These are phyloP conservation scores for Apodemus sylvaticus DNA, from an alignment of 2,113 vertebrate species.

Conservation along the genomic window DNA sequence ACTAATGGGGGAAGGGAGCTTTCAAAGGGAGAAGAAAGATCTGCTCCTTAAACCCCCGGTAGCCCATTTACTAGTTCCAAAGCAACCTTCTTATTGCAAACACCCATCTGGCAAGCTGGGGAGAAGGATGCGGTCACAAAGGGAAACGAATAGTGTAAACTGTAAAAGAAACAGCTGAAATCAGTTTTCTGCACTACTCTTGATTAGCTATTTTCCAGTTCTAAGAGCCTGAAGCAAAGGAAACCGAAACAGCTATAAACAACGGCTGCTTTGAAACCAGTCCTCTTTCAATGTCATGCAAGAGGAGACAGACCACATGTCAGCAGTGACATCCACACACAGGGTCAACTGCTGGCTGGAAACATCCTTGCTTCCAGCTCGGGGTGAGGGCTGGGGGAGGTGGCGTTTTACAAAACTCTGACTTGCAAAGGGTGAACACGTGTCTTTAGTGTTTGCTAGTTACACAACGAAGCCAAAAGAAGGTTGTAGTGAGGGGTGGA, in stretches of 20 bases:
- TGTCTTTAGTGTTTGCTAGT: slow-evolving; percentile 57
- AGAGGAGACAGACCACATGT: slow-evolving; percentile 78
- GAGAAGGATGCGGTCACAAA: slow-evolving; percentile 64
- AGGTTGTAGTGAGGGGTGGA: not conserved
- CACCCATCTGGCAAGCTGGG: slow-evolving; percentile 61
- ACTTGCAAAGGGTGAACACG: not conserved
- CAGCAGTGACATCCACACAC: slow-evolving; percentile 63
- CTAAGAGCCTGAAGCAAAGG: slow-evolving; percentile 84
- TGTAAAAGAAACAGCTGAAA: slow-evolving; percentile 85
- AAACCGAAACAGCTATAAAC: slow-evolving; percentile 85
- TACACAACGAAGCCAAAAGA: slow-evolving; percentile 52
- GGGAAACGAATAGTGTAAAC: slow-evolving; percentile 77
- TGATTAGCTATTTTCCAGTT: slow-evolving; percentile 85
- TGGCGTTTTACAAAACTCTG: not conserved
- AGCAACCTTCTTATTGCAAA: slow-evolving; percentile 59
- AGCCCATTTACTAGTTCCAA: slow-evolving; percentile 71
- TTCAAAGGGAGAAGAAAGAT: slow-evolving; percentile 46
- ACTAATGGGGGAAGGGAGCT: not conserved
- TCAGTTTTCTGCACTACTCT: slow-evolving; percentile 84
- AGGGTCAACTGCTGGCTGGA: slow-evolving; percentile 75
- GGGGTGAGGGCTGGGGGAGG: too few species aligned
- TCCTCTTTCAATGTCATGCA: slow-evolving; percentile 81
- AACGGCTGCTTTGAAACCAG: slow-evolving; percentile 86
- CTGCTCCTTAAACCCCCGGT: slow-evolving; percentile 50
- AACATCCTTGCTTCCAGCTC: not conserved